Base-by-base conservation (phyloP, 2,113 vertebrate species). In the Antidorcas marsupialis region DNA sequence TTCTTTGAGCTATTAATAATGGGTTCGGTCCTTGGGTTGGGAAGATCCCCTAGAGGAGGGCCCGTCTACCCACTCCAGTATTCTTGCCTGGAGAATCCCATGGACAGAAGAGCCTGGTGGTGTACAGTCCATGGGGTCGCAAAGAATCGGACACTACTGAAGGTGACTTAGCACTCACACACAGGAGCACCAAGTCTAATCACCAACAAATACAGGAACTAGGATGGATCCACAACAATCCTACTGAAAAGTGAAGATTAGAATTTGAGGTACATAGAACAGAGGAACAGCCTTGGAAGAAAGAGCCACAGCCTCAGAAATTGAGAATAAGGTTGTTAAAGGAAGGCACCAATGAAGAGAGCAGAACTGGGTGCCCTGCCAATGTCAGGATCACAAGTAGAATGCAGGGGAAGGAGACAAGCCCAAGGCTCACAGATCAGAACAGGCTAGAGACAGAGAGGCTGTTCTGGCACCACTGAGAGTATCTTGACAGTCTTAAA, bases 381-480 rank as follows among this genome's bases (percentile, higher is more conserved):
- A 7, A 14, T 7, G 87, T 78, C 81, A 95, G n/a, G 28, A 64
- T 25, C 45, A 2, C 2, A 2, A n/a, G 67, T 14, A 84, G 59
- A 87, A 50, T 74, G 36, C 64, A 1, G 4, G n/a, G 28, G 7
- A 84, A 78, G 50, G 27, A 95, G 59, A 87, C 87, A 60, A 82
- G 23, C 30, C 64, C 3, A 17, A 45, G 28, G 81, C n/a, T 33
- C 83, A 23, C 13, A 39, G 43, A 57, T 87, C 62, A 67, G 64
- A 79, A 86, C 81, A 57, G 89, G 43, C 15, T 13, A 36, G 83
- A 91, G 55, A 91, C 87, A 16, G 60, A 64, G 55, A 87, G 78
- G 33, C 15, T 27, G 11, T 45, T 7, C 53, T 60, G 60, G 43
- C 85, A 28, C 17, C 28, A 39, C 57, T 8, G 17, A 45, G 36